Conservation (phyloP, 2,888 invertebrate species). For the Synergus laeviventris region DNA sequence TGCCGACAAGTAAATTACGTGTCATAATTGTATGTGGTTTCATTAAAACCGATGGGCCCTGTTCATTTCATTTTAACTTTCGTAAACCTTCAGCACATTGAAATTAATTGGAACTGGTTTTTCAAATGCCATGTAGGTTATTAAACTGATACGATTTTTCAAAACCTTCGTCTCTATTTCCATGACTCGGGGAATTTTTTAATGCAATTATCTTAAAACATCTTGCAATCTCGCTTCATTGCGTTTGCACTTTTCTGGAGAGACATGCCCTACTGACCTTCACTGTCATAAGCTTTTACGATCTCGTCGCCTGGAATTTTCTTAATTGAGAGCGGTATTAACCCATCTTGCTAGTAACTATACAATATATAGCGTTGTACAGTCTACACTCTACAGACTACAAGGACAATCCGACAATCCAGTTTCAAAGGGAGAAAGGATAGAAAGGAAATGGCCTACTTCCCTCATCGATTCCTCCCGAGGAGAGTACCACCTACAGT, state of each 20-base stretch:
- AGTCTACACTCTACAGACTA: background rate
- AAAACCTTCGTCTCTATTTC: background rate
- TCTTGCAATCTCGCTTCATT: background rate
- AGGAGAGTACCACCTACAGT: constrained; percentile 36
- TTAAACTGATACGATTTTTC: background rate
- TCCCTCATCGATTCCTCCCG: constrained; percentile 49
- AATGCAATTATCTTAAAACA: background rate
- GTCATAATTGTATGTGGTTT: background rate
- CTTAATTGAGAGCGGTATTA: constrained; percentile 41
- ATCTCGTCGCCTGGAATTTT: constrained; percentile 44
- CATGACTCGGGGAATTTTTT: background rate
- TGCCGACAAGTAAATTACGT: background rate
- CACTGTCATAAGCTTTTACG: constrained; percentile 22
- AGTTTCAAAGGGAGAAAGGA: constrained; percentile 46
- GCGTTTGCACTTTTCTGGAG: background rate
- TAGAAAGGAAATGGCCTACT: constrained; percentile 49
- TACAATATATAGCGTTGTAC: too few relatives aligned
- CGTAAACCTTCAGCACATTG: background rate
- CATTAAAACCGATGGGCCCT: background rate
- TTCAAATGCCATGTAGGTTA: background rate
- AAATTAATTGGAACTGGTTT: background rate
- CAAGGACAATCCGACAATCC: constrained; percentile 45
- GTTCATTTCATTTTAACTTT: background rate
- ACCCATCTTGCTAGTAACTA: constrained; percentile 18
- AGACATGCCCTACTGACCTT: constrained; percentile 39